phyloP scores from a whole-genome alignment of 1,140 invertebrate species.

The Trichonephila clavata region DNA sequence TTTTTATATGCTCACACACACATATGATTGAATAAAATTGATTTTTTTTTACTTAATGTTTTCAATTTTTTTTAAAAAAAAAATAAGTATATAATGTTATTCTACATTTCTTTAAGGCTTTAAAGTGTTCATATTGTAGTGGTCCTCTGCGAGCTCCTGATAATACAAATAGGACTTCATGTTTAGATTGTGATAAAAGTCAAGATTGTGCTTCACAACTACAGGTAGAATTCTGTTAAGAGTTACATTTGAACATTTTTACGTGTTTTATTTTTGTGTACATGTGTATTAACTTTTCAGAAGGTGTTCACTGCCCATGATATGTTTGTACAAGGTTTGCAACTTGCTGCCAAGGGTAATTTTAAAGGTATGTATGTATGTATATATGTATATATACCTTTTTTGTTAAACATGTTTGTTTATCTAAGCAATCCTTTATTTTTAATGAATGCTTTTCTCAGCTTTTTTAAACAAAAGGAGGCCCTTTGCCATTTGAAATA shows the following conservation, averaged over 20 bases:
- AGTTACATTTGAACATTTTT: background rate
- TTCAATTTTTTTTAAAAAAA: too few relatives aligned
- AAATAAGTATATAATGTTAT: too few relatives aligned
- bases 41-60: too few relatives aligned
- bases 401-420: too few relatives aligned
- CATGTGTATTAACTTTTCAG: constrained; percentile 70
- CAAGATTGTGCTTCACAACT: constrained; percentile 78
- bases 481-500: too few relatives aligned
- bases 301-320: constrained; percentile 79
- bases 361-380: constrained; percentile 69
- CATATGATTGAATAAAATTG: too few relatives aligned
- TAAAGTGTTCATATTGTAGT: constrained; percentile 79
- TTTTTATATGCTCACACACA: too few relatives aligned
- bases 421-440: too few relatives aligned
- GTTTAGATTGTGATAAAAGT: constrained; percentile 79
- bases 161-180: constrained; percentile 76
- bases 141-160: constrained; percentile 77
- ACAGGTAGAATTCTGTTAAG: constrained; percentile 33
- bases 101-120: constrained; percentile 78
- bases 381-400: background rate
- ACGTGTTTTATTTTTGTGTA: background rate
- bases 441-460: too few relatives aligned
- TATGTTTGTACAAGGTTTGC: constrained; percentile 79
- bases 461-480: too few relatives aligned
- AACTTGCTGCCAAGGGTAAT: constrained; percentile 78